These are phyloP conservation scores for Erythrocercus mccallii DNA, from an alignment of 2,113 vertebrate species.

Conservation along the genomic window DNA sequence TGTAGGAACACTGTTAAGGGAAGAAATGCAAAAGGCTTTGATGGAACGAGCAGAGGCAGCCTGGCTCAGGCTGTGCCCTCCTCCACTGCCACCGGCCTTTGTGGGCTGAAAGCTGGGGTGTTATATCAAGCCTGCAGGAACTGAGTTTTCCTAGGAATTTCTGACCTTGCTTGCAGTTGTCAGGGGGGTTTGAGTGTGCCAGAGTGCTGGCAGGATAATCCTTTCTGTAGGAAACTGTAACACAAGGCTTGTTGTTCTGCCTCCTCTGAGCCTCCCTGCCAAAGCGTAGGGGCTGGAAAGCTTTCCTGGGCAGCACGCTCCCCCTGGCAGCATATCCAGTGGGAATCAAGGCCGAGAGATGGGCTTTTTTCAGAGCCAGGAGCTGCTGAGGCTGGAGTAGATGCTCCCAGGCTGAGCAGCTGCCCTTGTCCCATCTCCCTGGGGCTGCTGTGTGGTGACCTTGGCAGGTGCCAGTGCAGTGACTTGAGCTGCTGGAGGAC, in stretches of 20 bases:
- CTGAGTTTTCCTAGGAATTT: not conserved
- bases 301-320: rapidly evolving
- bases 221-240: not conserved
- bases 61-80: not conserved
- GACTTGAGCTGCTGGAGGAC: not conserved
- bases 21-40: not conserved
- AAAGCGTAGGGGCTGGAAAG: not conserved
- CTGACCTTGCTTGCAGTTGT: not conserved
- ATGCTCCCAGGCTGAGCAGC: not conserved
- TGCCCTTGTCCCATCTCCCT: not conserved
- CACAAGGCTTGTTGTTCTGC: constrained; percentile 12
- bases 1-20: not conserved
- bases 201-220: not conserved
- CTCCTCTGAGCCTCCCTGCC: not conserved
- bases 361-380: not conserved
- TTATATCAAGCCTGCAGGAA: not conserved
- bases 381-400: not conserved
- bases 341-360: not conserved
- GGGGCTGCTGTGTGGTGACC: not conserved
- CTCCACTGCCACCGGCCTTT: not conserved
- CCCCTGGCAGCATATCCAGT: rapidly evolving
- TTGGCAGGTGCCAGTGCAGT: not conserved
- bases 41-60: not conserved
- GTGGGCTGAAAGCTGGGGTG: not conserved
- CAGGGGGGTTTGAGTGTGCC: not conserved